Percentiles rank a stretch among this genome's conserved stretches.
phyloP scores from a whole-genome alignment of 2,888 invertebrate species.

The Ectobius pallidus region DNA sequence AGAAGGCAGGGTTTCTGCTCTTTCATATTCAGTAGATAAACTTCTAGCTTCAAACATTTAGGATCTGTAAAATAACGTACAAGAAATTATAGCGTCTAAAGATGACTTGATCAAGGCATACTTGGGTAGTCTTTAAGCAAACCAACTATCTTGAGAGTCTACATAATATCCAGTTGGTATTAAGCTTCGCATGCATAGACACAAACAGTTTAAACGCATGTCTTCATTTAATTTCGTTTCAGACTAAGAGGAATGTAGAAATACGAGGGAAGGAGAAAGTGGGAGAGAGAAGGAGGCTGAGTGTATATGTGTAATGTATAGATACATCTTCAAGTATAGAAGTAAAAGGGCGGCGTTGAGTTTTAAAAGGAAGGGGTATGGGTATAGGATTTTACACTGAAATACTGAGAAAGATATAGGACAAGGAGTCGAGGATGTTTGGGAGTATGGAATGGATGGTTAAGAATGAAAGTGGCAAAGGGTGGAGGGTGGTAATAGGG shows the following conservation, averaged over 20 bases:
- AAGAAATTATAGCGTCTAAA: slow-evolving; percentile 8
- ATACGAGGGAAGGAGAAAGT: not conserved
- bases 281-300: not conserved
- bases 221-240: slow-evolving; percentile 22
- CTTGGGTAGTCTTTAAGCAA: not conserved
- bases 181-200: not conserved
- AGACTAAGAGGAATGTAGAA: slow-evolving; percentile 3
- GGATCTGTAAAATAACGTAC: not conserved
- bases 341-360: slow-evolving; percentile 2
- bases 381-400: not conserved
- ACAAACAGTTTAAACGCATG: slow-evolving; percentile 6
- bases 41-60: not conserved
- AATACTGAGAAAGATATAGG: too few relatives aligned
- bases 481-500: not conserved
- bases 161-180: slow-evolving; percentile 12
- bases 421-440: slow-evolving; percentile 3
- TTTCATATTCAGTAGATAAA: too few relatives aligned
- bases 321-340: slow-evolving; percentile 16
- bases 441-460: not conserved
- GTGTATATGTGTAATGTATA: slow-evolving; percentile 5
- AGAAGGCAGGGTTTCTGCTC: too few relatives aligned
- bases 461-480: slow-evolving; percentile 11
- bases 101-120: slow-evolving; percentile 12
- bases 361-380: not conserved
- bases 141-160: not conserved